Evolutionary conservation across 1,140 invertebrate genomes (phyloP), one percentile per base, ranked within the genome.

Genomic region (Trachymyrmex cornetzi): DNA sequence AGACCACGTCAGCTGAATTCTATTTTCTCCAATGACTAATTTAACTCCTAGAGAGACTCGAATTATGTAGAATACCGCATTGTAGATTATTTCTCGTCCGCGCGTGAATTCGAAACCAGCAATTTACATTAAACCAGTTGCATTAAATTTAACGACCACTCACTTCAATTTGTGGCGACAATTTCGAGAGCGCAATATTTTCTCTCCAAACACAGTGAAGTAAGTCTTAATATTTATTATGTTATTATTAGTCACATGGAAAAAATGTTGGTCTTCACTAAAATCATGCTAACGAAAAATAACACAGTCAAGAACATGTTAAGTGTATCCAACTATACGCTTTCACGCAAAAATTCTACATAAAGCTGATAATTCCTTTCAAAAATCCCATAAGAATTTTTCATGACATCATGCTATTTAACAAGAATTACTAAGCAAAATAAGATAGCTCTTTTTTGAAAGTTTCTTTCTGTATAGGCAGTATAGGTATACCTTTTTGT

Each of bases 101-200:
- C 44, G 48, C 77, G 4, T 57, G 12, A 77, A 71, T 14, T 19
- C 61, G 24, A 12, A n/a, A 79, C 27, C 24, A 6, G 34, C 22
- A n/a, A 34, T 67, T 67, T 80, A 67, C 19, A 80, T 80, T 67
- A 67, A 80, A 67, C 61, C 12, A 34, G 14, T 67, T 53, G 27
- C 61, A 44, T 59, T 81, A 81, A 71, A 44, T 57, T 81, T 71
- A 81, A 71, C 64, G 64, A 81, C 24, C 27, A 19, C n/a, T 71
- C 22, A 71, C 48, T 81, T 53, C 50, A 57, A 71, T 81, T 81
- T 81, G 71, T 34, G 22, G 19, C 22, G 7, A 34, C 79, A 59
- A 71, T 81, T 30, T 81, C 50, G 63, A 34, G 64, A 16, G 50
- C 14, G 27, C 4, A 27, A 24, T 11, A 4, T 38, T 71, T 81